These are phyloP conservation scores for Merops nubicus DNA, from an alignment of 2,113 vertebrate genomes.

Conservation along the genomic window DNA sequence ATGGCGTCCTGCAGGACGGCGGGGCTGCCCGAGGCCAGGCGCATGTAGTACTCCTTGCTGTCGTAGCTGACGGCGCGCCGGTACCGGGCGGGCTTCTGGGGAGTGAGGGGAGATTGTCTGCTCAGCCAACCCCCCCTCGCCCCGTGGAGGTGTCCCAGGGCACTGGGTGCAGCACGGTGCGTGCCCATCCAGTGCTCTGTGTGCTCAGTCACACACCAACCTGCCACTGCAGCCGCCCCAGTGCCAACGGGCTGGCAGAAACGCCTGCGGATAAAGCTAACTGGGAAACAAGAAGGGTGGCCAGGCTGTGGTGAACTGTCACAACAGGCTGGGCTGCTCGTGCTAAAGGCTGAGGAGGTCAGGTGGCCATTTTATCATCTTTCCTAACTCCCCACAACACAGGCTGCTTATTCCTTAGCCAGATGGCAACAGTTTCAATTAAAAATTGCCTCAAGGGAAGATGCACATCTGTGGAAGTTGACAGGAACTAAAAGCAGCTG, in stretches of 20 bases:
- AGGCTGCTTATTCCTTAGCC: neutral
- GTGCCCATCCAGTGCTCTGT: neutral
- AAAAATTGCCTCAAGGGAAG: neutral
- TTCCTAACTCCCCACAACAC: neutral
- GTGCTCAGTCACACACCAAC: neutral
- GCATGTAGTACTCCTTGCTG: conserved; percentile 98
- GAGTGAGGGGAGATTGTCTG: conserved; percentile 1
- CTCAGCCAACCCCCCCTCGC: neutral
- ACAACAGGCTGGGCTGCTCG: neutral
- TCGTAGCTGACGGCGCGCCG: conserved; percentile 94
- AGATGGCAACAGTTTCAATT: neutral
- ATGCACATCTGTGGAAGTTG: neutral
- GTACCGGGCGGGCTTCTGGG: conserved; percentile 93
- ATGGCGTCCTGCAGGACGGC: conserved; percentile 93
- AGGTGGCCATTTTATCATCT: neutral
- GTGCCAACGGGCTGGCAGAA: neutral
- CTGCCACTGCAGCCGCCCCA: neutral
- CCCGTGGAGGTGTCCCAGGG: neutral
- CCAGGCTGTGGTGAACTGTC: neutral
- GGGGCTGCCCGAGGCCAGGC: conserved; percentile 90
- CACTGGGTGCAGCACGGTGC: neutral
- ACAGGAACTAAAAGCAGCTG: neutral
- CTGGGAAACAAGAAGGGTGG: neutral
- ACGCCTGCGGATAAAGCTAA: neutral
- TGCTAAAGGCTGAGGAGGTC: neutral